These are phyloP conservation scores for Sinocyclocheilus maitianheensis DNA, from an alignment of 2,113 vertebrate genomes.

Conservation along the genomic window DNA sequence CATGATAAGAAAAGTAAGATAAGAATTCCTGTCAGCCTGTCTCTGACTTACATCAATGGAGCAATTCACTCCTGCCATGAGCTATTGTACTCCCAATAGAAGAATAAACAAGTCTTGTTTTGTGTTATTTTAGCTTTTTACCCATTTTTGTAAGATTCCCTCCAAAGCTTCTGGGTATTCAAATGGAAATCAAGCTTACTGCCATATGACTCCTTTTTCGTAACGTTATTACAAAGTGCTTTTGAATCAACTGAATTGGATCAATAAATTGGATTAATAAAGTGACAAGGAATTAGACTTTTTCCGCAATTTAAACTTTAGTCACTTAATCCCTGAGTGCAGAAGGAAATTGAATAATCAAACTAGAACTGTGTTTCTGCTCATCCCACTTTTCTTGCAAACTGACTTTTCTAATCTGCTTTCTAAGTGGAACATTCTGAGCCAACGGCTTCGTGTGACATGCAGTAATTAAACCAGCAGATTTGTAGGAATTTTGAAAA, in stretches of 20 bases:
- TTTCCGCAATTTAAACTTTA: constrained; percentile 51
- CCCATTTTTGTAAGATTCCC: neutral
- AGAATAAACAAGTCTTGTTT: constrained; percentile 10
- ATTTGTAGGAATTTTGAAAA: constrained; percentile 20
- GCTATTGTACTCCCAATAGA: neutral
- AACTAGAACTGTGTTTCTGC: constrained; percentile 42
- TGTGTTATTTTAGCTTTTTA: neutral
- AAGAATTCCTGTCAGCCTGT: constrained; percentile 18
- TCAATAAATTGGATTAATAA: constrained; percentile 52
- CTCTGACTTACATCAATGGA: constrained; percentile 34
- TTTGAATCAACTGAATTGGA: constrained; percentile 44
- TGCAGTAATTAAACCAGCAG: constrained; percentile 49
- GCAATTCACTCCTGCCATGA: constrained; percentile 38
- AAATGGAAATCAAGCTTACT: constrained; percentile 16
- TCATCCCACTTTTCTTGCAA: constrained; percentile 34
- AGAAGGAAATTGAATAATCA: constrained; percentile 54
- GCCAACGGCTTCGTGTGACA: constrained; percentile 35
- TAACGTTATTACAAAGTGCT: constrained; percentile 46
- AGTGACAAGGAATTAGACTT: constrained; percentile 37
- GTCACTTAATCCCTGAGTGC: constrained; percentile 53
- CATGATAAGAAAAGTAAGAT: constrained; percentile 36
- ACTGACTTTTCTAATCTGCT: constrained; percentile 53
- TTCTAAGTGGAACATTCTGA: constrained; percentile 33
- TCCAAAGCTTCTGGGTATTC: neutral
- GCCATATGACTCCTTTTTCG: neutral